A percentile compares a stretch with the other conserved stretches of the same genome.
These are phyloP conservation scores for Drosophila lowei DNA, from an alignment of 1,140 invertebrate genomes.

Conservation along the genomic window DNA sequence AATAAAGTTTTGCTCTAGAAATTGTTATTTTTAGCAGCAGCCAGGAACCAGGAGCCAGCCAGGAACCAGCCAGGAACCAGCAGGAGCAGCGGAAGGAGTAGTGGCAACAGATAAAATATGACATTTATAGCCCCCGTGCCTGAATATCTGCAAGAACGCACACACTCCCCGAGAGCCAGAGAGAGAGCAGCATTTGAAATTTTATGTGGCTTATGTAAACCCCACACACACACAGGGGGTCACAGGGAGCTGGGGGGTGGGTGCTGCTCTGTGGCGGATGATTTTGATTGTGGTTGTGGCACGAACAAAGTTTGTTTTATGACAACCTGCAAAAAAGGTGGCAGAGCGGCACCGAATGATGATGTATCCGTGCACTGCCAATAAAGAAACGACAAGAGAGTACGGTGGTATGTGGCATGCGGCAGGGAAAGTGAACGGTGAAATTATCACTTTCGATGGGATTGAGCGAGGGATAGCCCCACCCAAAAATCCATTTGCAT, in stretches of 20 bases:
- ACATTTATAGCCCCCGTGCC: slow-evolving; percentile 66
- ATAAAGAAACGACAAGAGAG: slow-evolving; percentile 13
- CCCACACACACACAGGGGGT: slow-evolving; percentile 13
- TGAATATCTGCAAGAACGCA: slow-evolving; percentile 72
- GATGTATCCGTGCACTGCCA: slow-evolving; percentile 36
- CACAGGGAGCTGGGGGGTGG: background rate
- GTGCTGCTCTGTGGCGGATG: slow-evolving; percentile 21
- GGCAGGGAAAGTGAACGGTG: no score
- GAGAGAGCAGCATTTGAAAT: slow-evolving; percentile 31
- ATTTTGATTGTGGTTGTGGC: slow-evolving; percentile 64
- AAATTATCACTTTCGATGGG: slow-evolving; percentile 40
- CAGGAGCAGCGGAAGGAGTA: slow-evolving; percentile 20
- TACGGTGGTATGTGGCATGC: no score
- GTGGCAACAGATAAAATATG: slow-evolving; percentile 70
- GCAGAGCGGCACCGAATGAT: slow-evolving; percentile 7
- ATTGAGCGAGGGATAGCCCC: no score
- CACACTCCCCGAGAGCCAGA: slow-evolving; percentile 42
- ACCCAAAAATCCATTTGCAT: no score
- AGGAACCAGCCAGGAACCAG: slow-evolving; percentile 1
- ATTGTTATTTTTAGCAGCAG: slow-evolving; percentile 71
- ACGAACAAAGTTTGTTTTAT: slow-evolving; percentile 51
- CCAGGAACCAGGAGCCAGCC: background rate
- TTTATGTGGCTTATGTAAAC: slow-evolving; percentile 65
- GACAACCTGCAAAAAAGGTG: slow-evolving; percentile 11
- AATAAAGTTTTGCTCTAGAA: slow-evolving; percentile 73